A percentile compares a stretch with the other conserved stretches of the same genome.
Conservation (phyloP, 2,888 invertebrate genomes). For the Eumacrocentrus americanus region DNA sequence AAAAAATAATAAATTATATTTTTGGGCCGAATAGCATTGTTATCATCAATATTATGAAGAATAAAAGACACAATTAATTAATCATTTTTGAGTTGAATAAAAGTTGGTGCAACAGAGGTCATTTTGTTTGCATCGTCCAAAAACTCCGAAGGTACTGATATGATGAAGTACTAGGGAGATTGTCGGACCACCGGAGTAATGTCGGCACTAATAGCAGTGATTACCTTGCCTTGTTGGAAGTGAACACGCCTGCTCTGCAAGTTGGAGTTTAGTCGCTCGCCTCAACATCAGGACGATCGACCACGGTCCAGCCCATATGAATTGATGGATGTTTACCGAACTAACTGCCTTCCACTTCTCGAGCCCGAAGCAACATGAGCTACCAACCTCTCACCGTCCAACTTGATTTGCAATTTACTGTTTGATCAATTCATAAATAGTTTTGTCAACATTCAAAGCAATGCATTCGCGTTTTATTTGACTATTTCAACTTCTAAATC, state of each 20-base stretch:
- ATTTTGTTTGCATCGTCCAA: too few relatives aligned
- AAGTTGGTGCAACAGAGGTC: too few relatives aligned
- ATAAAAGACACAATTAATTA: background rate
- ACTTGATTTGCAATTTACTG: background rate
- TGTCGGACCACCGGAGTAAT: constrained; percentile 66
- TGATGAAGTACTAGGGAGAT: constrained; percentile 57
- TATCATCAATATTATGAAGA: too few relatives aligned
- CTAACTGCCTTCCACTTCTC: constrained; percentile 45
- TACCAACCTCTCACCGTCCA: background rate
- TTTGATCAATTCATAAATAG: background rate
- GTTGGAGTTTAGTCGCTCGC: background rate
- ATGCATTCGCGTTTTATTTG: background rate
- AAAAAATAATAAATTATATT: too few relatives aligned
- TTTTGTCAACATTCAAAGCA: background rate
- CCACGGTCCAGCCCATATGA: constrained; percentile 43
- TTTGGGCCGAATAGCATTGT: too few relatives aligned
- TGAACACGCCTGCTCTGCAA: constrained; percentile 50
- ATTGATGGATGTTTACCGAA: constrained; percentile 60
- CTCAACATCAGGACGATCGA: constrained; percentile 25
- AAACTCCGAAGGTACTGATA: constrained; percentile 44
- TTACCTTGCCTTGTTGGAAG: constrained; percentile 62
- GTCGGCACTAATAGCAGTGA: constrained; percentile 66
- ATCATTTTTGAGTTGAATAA: background rate
- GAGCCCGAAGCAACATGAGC: constrained; percentile 19
- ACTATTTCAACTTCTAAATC: background rate